A percentile compares a stretch with the other conserved stretches of the same genome.
Conservation (phyloP, 2,888 invertebrate genomes). For the Xanthorhoe designata region DNA sequence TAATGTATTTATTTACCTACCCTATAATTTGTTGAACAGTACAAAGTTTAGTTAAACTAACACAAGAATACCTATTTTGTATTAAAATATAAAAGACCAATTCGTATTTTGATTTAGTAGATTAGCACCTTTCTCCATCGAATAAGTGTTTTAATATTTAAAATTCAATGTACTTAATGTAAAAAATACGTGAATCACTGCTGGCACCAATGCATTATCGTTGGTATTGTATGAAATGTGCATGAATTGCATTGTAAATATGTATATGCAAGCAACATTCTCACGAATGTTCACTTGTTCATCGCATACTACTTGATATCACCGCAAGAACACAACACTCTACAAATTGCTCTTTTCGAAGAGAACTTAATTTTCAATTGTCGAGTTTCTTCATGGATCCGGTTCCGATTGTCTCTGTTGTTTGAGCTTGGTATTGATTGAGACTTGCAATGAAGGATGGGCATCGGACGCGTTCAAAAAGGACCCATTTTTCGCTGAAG, state of each 20-base stretch:
- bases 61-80: slow-evolving; percentile 72
- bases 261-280: slow-evolving; percentile 63
- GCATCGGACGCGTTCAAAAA: slow-evolving; percentile 80
- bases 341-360: slow-evolving; percentile 44
- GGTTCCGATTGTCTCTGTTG: slow-evolving; percentile 44
- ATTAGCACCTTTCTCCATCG: slow-evolving; percentile 71
- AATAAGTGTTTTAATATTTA: slow-evolving; percentile 23
- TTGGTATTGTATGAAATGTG: slow-evolving; percentile 49
- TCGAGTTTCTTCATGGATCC: slow-evolving; percentile 45
- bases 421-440: slow-evolving; percentile 69
- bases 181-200: slow-evolving; percentile 5
- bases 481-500: slow-evolving; percentile 83
- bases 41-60: slow-evolving; percentile 74
- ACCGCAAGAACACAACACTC: slow-evolving; percentile 77
- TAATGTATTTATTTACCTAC: slow-evolving; percentile 51
- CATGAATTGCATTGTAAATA: slow-evolving; percentile 83
- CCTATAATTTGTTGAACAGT: slow-evolving; percentile 62
- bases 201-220: slow-evolving; percentile 15
- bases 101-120: slow-evolving; percentile 84
- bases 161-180: slow-evolving; percentile 13
- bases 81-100: slow-evolving; percentile 83
- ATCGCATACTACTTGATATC: slow-evolving; percentile 46
- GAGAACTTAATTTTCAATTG: slow-evolving; percentile 26
- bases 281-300: slow-evolving; percentile 59
- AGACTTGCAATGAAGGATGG: slow-evolving; percentile 82